Base-by-base conservation (phyloP, 2,888 invertebrate species). In the Cheilosia scutellata region DNA sequence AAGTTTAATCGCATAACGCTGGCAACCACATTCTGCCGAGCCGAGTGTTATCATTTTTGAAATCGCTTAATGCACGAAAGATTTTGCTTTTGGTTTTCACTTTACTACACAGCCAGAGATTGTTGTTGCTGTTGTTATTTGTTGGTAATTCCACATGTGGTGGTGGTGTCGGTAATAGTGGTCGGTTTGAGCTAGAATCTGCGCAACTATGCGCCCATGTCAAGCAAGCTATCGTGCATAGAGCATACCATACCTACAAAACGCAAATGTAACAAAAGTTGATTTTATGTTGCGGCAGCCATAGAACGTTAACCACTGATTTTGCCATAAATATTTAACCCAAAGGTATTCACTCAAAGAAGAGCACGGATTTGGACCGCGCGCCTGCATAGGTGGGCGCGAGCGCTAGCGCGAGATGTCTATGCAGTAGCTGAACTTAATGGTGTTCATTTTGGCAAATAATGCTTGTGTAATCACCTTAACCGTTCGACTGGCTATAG, bases 281-380 rank as follows among this genome's bases (percentile, higher is more conserved):
- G 75, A 60, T 75, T 70, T 66, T 55, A 65, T 75, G 80, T 79
- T 79, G 84, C 75, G 77, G 75, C 80, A 71, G 79, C 79, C 80
- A 75, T 84, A 84, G 65, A 80, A 84, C 75, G 53, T 66, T 60
- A 76, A 84, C 84, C 84, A 74, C 80, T 80, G 80, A 84, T 80
- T 84, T 84, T 84, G 79, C 84, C 79, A 84, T 79, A 84, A 79
- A 75, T 84, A 84, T 75, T 75, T 78, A 72, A 55, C n/a, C 72
- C 74, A 78, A 74, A 83, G 78, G 83, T 74, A 83, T 74, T 83
- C 78, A 44, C 62, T 83, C 74, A 16, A 25, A 83, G 55, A 68
- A 55, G 51, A n/a, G 40, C 55, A 6, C 16, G 57, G 51, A 42
- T 37, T 55, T 44, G 11, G 16, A 27, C 31, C 7, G 31, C 4